Base-by-base conservation (phyloP, 2,888 invertebrate genomes). In the Synanthedon formicaeformis region DNA sequence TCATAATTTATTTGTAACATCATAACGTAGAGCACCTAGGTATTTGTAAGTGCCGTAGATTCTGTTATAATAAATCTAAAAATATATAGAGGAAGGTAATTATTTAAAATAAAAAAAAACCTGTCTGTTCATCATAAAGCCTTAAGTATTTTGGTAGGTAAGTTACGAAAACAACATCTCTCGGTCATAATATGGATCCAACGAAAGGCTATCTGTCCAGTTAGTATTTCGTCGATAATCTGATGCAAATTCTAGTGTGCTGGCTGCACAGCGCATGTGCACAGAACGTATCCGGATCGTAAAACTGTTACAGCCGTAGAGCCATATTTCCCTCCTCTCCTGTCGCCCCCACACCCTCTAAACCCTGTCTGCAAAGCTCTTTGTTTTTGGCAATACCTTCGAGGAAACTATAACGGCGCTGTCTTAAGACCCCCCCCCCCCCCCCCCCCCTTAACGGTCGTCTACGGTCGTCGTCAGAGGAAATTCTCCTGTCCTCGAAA, bases 381-480 rank as follows among this genome's bases (percentile, higher is more conserved):
- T 87, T 86, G 85, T 86, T 86, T 83, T 83, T 76, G 82, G 78
- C 71, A 77, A 76, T 71, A 68, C 67, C 70, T 60, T 53, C 67
- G 75, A 75, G 77, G 77, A 71, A 79, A 78, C 76, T 78, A 76
- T 75, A 54, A 70, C 69, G 69, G 66, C 75, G 71, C 72, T 75
- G 77, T 69, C 81, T 75, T 85, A 84, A 86, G 81, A 79, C 82
- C 82, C 34, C 23, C n/a, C n/a, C n/a, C n/a, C n/a, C n/a, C 82
- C 82, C 34, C 23, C 82, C 82, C 34, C 23, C 34, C 78, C 70
- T 83, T 85, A 82, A 85, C 81, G 73, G 75, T 71, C 49, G 49
- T 23, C 73, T 78, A 77, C 76, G 78, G 78, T 67, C 78, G 78
- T 73, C n/a, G 34, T 8, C 10, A 3, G 45, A 68, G 68, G 73